A percentile compares a stretch with the other conserved stretches of the same genome.
Evolutionary conservation across 2,113 vertebrate genomes (phyloP).

Genomic region (Nettapus auritus): DNA sequence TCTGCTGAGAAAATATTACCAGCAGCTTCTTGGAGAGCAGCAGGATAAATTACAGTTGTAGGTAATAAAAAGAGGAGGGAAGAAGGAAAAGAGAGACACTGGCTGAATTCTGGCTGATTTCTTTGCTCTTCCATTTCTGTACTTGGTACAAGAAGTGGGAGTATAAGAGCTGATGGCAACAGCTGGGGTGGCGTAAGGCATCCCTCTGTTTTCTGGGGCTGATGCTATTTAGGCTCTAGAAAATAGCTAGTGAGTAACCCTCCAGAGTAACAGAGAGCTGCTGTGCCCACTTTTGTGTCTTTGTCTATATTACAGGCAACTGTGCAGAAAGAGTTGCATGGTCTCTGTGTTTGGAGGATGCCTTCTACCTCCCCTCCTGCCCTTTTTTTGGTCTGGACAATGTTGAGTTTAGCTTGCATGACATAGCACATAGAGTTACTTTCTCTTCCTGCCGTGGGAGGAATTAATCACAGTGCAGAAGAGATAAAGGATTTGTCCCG

Average conservation of each 20-base stretch:
- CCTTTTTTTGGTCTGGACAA: neutral
- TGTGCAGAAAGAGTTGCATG: neutral
- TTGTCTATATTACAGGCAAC: neutral
- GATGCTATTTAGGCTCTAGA: neutral
- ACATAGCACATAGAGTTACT: neutral
- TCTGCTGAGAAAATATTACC: neutral
- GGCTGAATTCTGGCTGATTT: neutral
- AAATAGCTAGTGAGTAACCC: rapidly evolving
- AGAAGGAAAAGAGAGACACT: neutral
- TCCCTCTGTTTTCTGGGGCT: neutral
- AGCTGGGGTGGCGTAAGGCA: neutral
- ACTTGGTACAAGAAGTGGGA: neutral
- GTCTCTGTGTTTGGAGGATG: neutral
- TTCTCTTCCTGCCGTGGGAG: neutral
- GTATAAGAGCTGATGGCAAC: neutral
- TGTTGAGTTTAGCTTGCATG: neutral
- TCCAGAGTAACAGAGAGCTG: neutral
- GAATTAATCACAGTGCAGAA: neutral
- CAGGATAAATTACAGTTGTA: neutral
- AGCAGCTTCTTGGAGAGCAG: neutral
- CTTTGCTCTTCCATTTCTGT: neutral
- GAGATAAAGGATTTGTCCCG: neutral
- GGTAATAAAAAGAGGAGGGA: neutral
- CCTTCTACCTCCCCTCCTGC: neutral
- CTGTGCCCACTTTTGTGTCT: neutral